These are phyloP conservation scores for Drosophila elegans DNA, from an alignment of 1,140 invertebrate genomes.

Conservation along the genomic window DNA sequence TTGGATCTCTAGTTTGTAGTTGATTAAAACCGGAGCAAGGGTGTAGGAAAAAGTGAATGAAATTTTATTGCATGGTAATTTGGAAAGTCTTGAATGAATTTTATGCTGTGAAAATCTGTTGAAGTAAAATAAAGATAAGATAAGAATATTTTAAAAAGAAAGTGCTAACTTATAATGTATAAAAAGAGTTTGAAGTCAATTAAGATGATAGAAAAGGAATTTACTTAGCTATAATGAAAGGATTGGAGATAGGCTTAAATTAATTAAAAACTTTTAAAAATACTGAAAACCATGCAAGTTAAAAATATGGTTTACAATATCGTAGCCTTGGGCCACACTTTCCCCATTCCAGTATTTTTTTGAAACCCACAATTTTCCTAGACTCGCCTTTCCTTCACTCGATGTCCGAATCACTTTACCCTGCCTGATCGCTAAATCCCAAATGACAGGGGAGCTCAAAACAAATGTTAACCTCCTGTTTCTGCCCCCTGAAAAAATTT, in stretches of 20 bases:
- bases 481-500: conserved; percentile 28
- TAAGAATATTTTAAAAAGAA: neutral
- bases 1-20: conserved; percentile 46
- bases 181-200: neutral
- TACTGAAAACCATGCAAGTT: no score
- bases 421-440: conserved; percentile 36
- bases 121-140: neutral
- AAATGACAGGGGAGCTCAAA: conserved; percentile 64
- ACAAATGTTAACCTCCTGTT: conserved; percentile 48
- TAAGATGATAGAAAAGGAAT: neutral
- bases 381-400: conserved; percentile 3
- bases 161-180: neutral
- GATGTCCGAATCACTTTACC: conserved; percentile 26
- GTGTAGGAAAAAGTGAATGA: conserved; percentile 32
- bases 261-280: neutral
- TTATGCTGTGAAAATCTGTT: neutral
- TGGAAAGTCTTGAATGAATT: conserved; percentile 34
- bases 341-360: neutral
- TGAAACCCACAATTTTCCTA: conserved; percentile 5
- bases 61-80: neutral
- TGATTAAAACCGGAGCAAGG: conserved; percentile 54
- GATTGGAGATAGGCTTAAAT: no score
- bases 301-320: no score
- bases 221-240: no score
- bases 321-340: neutral